These are phyloP conservation scores for Erannis defoliaria DNA, from an alignment of 2,888 invertebrate species.

Conservation along the genomic window DNA sequence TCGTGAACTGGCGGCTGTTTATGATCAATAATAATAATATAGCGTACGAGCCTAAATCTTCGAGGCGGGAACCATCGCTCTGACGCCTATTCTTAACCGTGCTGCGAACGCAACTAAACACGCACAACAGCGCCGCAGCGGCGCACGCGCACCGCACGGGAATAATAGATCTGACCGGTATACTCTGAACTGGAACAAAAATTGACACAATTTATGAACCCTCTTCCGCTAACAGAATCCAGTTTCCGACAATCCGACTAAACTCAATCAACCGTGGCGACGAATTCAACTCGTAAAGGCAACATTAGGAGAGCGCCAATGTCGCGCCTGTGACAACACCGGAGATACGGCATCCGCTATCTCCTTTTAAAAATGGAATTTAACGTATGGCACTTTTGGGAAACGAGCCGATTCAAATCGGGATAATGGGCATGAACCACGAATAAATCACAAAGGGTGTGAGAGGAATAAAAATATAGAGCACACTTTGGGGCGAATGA, in stretches of 20 bases:
- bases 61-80: constrained; percentile 64
- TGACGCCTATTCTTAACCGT: constrained; percentile 81
- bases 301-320: constrained; percentile 65
- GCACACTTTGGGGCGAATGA: constrained; percentile 55
- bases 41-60: constrained; percentile 57
- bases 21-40: constrained; percentile 59
- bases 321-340: constrained; percentile 77
- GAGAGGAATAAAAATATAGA: constrained; percentile 64
- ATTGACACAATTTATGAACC: constrained; percentile 67
- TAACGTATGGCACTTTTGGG: constrained; percentile 73
- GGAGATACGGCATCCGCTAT: constrained; percentile 79
- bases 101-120: constrained; percentile 77
- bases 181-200: constrained; percentile 67
- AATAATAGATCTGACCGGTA: constrained; percentile 71
- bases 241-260: constrained; percentile 75
- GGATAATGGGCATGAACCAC: constrained; percentile 65
- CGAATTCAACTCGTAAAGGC: constrained; percentile 67
- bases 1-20: constrained; percentile 51
- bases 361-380: constrained; percentile 76
- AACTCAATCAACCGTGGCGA: constrained; percentile 74
- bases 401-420: constrained; percentile 64
- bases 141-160: constrained; percentile 75
- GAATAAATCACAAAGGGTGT: constrained; percentile 78
- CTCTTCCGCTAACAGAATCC: constrained; percentile 74
- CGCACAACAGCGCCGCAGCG: constrained; percentile 64